Conservation (phyloP, 2,113 vertebrate genomes). For the Periophthalmodon schlosseri region DNA sequence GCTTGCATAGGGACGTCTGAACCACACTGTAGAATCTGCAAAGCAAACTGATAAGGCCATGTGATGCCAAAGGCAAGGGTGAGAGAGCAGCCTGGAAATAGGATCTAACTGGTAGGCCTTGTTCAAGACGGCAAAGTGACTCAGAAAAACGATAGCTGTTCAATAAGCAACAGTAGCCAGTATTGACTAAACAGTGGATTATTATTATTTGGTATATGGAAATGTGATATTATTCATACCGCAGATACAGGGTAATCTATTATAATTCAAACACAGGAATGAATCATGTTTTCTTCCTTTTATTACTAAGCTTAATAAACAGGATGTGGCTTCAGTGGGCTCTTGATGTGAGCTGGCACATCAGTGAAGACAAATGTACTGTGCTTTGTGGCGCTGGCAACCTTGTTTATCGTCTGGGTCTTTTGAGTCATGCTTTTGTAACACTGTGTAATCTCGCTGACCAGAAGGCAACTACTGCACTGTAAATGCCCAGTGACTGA, state of each 20-base stretch:
- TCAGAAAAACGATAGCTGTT: not conserved
- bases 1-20: not conserved
- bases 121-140: conserved; percentile 44
- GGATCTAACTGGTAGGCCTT: conserved; percentile 37
- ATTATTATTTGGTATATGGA: not conserved
- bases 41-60: conserved; percentile 34
- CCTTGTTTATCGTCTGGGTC: conserved; percentile 18
- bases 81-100: conserved; percentile 46
- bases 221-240: conserved; percentile 16
- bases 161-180: not conserved
- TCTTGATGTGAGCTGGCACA: conserved; percentile 20
- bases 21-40: conserved; percentile 4
- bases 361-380: conserved; percentile 23
- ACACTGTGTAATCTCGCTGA: conserved; percentile 32
- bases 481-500: conserved; percentile 44
- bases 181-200: not conserved
- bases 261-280: not conserved
- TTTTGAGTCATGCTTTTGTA: conserved; percentile 18
- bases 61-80: conserved; percentile 45
- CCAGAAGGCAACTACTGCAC: conserved; percentile 34
- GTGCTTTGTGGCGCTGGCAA: conserved; percentile 7
- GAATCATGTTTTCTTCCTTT: not conserved
- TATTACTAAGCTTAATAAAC: not conserved
- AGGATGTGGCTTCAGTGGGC: conserved; percentile 21
- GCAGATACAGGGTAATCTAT: not conserved